Evolutionary conservation across 2,797 vertebrate genomes (phyloP).

Genomic region (Lithobates pipiens): DNA sequence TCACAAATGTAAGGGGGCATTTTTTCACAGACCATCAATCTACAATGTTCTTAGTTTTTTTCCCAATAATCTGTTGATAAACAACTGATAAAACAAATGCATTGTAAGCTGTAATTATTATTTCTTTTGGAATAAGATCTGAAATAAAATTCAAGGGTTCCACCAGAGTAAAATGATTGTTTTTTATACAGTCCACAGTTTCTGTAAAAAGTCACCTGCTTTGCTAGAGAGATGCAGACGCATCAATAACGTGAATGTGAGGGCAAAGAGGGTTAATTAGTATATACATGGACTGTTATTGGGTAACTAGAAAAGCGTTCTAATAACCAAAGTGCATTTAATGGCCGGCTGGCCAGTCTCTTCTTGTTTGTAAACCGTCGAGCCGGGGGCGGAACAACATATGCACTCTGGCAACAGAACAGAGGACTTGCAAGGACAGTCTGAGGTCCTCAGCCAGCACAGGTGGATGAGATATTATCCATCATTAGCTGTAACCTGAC

Average conservation of each 20-base stretch:
- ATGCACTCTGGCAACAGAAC: background rate
- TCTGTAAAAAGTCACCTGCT: background rate
- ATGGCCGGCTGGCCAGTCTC: background rate
- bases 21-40: too few relatives aligned
- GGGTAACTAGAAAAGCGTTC: background rate
- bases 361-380: background rate
- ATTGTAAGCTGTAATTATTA: too few relatives aligned
- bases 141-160: background rate
- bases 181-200: too few relatives aligned
- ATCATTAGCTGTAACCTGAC: slow-evolving; percentile 40
- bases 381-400: background rate
- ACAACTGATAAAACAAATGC: too few relatives aligned
- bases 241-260: background rate
- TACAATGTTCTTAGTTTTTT: too few relatives aligned
- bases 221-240: background rate
- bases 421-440: slow-evolving; percentile 35
- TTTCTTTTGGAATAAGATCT: too few relatives aligned
- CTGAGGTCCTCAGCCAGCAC: background rate
- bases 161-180: too few relatives aligned
- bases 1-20: too few relatives aligned
- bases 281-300: background rate
- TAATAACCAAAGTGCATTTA: background rate
- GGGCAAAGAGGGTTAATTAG: background rate
- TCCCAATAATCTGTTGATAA: too few relatives aligned
- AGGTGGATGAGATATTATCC: slow-evolving; percentile 21